Base-by-base conservation (phyloP, 1,140 invertebrate genomes). In the Megalopta genalis region DNA sequence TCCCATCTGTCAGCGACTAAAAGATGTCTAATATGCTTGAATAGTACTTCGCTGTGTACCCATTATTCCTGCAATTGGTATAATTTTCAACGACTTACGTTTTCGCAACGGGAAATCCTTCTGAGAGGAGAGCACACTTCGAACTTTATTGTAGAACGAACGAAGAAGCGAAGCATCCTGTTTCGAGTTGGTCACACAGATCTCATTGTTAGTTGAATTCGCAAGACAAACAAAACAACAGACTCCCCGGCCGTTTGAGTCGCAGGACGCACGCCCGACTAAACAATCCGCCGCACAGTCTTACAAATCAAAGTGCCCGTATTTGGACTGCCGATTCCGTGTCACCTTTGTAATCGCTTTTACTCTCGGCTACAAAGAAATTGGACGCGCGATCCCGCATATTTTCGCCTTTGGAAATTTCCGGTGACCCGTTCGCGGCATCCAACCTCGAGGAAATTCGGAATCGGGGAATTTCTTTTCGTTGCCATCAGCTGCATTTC, bases 381-480 rank as follows among this genome's bases (percentile, higher is more conserved):
- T 70, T 62, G n/a, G 54, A 49, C 46, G 27, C 3, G 39, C 23
- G 52, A 27, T 66, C 65, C 39, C 52, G 68, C 49, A 62, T 66
- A 32, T 75, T 75, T 75, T 70, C 59, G 12, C 59, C 32, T 71
- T 72, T 52, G n/a, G 25, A 21, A 9, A 59, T 54, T 73, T n/a
- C 52, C 65, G 65, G 62, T 69, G 74, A 77, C 74, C 74, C 27
- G 66, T 52, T 68, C 49, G 39, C 23, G 42, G 32, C 12, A 60
- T 52, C 57, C 25, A 73, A 71, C 68, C 46, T 63, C 52, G 25
- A 70, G 72, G 42, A 62, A 72, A 83, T 77, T 85, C 46, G 21
- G 64, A 70, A 52, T 79, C 52, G 70, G 59, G 46, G 68, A 74
- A 86, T 85, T 79, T 85, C 80, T 85, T 86, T 85, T 27, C 39